A percentile compares a stretch with the other conserved stretches of the same genome.
These are phyloP conservation scores for Caenorhabditis tropicalis DNA, from an alignment of 1,140 invertebrate species.

Conservation along the genomic window DNA sequence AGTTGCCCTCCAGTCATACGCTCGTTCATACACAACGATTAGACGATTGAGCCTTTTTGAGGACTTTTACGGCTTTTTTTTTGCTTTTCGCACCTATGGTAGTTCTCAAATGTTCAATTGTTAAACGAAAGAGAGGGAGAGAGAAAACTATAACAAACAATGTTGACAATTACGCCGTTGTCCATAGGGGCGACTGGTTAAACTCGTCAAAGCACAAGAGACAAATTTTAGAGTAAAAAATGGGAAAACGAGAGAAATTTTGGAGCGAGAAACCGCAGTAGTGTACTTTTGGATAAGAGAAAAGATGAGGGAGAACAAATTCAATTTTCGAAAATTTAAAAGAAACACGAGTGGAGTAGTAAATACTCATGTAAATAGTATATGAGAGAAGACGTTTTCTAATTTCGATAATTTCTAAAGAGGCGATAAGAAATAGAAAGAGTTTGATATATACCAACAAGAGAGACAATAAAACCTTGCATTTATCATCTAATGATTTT, in stretches of 20 bases:
- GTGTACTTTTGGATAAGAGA: not conserved
- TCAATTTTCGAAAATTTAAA: not conserved
- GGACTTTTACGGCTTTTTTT: not conserved
- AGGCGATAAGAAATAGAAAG: no score
- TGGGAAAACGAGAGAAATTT: not conserved
- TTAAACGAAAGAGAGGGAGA: not conserved
- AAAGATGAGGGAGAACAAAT: not conserved
- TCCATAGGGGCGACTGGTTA: not conserved
- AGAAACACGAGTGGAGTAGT: not conserved
- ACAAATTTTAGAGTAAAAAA: not conserved
- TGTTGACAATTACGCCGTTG: conserved; percentile 7
- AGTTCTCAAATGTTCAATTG: not conserved
- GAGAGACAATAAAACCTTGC: not conserved
- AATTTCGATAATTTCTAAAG: no score
- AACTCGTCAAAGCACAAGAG: conserved; percentile 1
- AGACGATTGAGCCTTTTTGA: not conserved
- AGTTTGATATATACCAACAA: no score
- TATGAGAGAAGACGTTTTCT: not conserved
- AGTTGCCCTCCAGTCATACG: not conserved
- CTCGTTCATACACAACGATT: conserved; percentile 10
- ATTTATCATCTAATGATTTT: not conserved
- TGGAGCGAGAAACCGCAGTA: not conserved
- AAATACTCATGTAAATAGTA: not conserved
- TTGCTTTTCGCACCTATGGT: not conserved
- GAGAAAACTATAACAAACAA: conserved; percentile 32